Base-by-base conservation (phyloP, 2,888 invertebrate species). In the Aricia artaxerxes region DNA sequence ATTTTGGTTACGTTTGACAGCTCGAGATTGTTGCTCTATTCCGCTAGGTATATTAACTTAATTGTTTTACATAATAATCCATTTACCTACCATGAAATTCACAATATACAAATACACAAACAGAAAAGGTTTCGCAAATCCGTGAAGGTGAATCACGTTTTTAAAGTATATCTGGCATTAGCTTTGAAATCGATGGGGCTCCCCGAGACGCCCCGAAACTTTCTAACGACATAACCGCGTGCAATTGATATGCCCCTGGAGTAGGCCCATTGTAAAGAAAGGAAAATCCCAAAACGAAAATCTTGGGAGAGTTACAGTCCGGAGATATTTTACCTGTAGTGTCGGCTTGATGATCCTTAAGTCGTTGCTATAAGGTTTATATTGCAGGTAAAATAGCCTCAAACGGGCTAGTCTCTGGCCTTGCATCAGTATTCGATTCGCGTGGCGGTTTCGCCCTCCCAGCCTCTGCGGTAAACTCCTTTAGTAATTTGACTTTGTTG, bases 141-240 rank as follows among this genome's bases (percentile, higher is more conserved):
- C 35, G 35, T 2, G 11, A 73, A 53, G 76, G 76, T 53, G 57
- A 76, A 76, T 35, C 76, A 76, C 57, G 76, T 57, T 83, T 82
- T 79, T 82, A 83, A 84, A 81, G 82, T 82, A 84, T 81, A 84
- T 82, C 81, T 84, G 86, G 87, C 87, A 89, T 86, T 89, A 91
- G 87, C 91, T 85, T 84, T 87, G 92, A 92, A 92, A 94, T 93
- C 92, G 94, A 94, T 93, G 89, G 86, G 87, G 87, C 86, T 87
- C 86, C 86, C 69, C 69, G 85, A 85, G 85, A 85, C 85, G 89
- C 89, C 88, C 87, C 85, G 89, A 92, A 94, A 94, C 89, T 94
- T 94, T 93, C 93, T 94, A 94, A 94, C 94, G 94, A 94, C 94
- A 94, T 94, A 94, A 94, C 94, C 93, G 92, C 94, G 89, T 93